Conservation (phyloP, 1,140 invertebrate species). For the Brachionus asplanchnoidis region DNA sequence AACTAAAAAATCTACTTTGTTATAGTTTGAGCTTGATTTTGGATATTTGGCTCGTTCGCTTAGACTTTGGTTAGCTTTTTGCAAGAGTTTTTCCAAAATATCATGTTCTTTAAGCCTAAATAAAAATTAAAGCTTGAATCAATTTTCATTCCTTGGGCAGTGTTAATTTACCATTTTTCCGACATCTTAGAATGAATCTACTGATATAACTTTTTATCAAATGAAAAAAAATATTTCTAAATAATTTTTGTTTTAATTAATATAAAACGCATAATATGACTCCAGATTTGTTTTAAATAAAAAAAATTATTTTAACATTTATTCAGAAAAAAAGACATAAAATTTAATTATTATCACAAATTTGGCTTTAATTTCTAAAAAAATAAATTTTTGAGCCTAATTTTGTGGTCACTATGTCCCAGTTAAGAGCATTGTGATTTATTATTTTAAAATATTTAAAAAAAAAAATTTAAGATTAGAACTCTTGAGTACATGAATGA, state of each 20-base stretch:
- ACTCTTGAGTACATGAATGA: not conserved
- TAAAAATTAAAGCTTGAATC: not conserved
- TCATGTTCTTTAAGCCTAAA: constrained; percentile 39
- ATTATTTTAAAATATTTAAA: not conserved
- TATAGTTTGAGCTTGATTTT: constrained; percentile 25
- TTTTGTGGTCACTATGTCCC: too few relatives aligned
- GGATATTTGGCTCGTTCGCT: constrained; percentile 29
- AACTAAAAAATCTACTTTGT: not conserved
- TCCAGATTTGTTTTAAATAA: not conserved
- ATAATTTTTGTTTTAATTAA: not conserved
- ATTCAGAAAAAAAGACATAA: not conserved
- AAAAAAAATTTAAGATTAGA: not conserved
- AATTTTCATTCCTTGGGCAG: not conserved
- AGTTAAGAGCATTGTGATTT: too few relatives aligned
- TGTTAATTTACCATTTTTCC: not conserved
- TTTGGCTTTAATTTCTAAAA: not conserved
- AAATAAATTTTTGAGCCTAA: not conserved
- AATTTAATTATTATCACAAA: not conserved
- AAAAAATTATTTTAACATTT: not conserved
- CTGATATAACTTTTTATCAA: not conserved
- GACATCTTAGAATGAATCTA: not conserved
- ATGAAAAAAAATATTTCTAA: not conserved
- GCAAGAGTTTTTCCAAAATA: constrained; percentile 3
- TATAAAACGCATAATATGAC: not conserved
- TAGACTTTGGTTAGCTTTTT: not conserved